phyloP scores from a whole-genome alignment of 2,888 invertebrate species.

The Blomia tropicalis region DNA sequence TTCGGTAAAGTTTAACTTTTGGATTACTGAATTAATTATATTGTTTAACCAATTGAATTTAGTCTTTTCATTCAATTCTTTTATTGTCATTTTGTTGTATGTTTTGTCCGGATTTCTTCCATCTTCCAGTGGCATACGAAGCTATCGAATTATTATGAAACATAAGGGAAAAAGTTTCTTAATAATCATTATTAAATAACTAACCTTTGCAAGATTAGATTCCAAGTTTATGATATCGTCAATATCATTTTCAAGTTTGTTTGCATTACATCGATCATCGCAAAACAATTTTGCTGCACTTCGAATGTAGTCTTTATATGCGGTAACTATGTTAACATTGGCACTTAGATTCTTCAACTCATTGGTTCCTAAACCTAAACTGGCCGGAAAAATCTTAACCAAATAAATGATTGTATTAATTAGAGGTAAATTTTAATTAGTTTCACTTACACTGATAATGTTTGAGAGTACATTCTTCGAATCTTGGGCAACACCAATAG shows the following conservation, averaged over 20 bases:
- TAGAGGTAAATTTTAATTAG: neutral
- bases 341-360: neutral
- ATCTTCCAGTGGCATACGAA: neutral
- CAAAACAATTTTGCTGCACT: neutral
- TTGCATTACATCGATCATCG: neutral
- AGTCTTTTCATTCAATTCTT: neutral
- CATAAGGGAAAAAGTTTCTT: too few species aligned
- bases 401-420: neutral
- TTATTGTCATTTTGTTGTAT: neutral
- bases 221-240: neutral
- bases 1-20: neutral
- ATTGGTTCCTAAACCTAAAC: neutral
- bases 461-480: neutral
- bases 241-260: neutral
- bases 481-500: neutral
- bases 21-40: neutral
- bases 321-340: neutral
- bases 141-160: too few species aligned
- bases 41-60: conserved; percentile 6
- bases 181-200: too few species aligned
- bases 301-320: neutral
- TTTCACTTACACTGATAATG: conserved; percentile 6
- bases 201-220: neutral
- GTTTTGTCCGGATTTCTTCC: neutral
- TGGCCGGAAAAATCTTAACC: neutral